These are phyloP conservation scores for Drosophila repleta DNA, from an alignment of 1,140 invertebrate species.

Conservation along the genomic window DNA sequence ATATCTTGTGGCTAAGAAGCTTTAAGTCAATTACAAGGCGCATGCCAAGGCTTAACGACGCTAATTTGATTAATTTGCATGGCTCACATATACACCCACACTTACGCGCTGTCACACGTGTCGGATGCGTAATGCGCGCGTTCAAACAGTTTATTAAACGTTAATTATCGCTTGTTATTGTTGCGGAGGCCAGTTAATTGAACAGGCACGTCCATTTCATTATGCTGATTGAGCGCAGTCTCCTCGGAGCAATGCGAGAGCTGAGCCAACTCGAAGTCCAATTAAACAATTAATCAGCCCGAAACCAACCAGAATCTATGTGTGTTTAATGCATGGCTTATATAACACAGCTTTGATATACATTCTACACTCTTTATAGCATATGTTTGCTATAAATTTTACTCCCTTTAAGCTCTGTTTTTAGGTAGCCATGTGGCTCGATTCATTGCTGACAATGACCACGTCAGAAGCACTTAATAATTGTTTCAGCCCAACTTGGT, in stretches of 20 bases:
- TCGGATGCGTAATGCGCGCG: slow-evolving; percentile 65
- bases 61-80: slow-evolving; percentile 79
- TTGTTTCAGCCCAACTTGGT: slow-evolving; percentile 17
- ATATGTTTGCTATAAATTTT: too few species aligned
- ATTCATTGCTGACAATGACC: background rate
- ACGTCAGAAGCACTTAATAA: slow-evolving; percentile 45
- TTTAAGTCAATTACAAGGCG: slow-evolving; percentile 40
- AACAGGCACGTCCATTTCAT: slow-evolving; percentile 58
- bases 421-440: background rate
- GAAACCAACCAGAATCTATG: too few species aligned
- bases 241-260: slow-evolving; percentile 9
- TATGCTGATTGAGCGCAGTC: slow-evolving; percentile 61
- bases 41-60: slow-evolving; percentile 58
- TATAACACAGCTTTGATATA: too few species aligned
- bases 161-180: slow-evolving; percentile 79
- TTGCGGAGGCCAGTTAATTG: slow-evolving; percentile 62
- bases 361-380: background rate
- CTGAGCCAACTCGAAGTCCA: background rate
- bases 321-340: too few species aligned
- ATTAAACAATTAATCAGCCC: background rate
- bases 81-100: slow-evolving; percentile 23
- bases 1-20: slow-evolving; percentile 55
- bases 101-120: slow-evolving; percentile 50
- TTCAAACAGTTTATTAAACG: slow-evolving; percentile 72
- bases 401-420: too few species aligned